These are phyloP conservation scores for Amblyjoppa proteus DNA, from an alignment of 2,888 invertebrate species.

Conservation along the genomic window DNA sequence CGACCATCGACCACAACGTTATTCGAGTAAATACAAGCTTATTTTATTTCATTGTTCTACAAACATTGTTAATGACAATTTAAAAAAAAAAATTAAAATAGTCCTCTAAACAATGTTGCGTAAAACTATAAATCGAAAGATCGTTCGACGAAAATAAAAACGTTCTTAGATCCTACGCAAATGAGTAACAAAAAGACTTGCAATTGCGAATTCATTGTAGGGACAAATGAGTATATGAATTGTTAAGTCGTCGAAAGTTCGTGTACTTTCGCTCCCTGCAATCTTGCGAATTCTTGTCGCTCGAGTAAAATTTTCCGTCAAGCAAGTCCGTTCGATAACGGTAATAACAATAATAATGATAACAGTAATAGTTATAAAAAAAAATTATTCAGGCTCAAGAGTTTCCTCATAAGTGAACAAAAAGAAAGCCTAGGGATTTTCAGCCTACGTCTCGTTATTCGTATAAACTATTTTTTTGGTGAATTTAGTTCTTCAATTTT, in stretches of 20 bases:
- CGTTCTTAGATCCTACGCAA: background rate
- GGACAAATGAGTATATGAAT: background rate
- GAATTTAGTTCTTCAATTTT: conserved; percentile 26
- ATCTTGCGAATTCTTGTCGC: background rate
- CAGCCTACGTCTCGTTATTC: conserved; percentile 63
- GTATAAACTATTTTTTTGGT: conserved; percentile 51
- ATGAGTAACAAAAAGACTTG: background rate
- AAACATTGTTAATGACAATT: background rate
- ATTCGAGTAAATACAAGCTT: conserved; percentile 2
- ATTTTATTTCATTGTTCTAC: background rate
- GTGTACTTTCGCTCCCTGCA: background rate
- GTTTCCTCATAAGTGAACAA: conserved; percentile 37
- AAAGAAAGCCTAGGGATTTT: conserved; percentile 29
- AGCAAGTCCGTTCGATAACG: background rate
- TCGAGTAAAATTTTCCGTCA: background rate
- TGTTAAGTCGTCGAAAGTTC: background rate
- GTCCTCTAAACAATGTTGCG: conserved; percentile 16
- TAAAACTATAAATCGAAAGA: background rate
- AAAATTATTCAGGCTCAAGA: conserved; percentile 50
- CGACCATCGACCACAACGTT: background rate
- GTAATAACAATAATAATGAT: conserved; percentile 4
- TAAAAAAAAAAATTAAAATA: background rate
- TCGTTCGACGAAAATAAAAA: background rate
- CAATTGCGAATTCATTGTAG: background rate
- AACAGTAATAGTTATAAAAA: conserved; percentile 13